Base-by-base conservation (phyloP, 2,797 vertebrate species). In the Karalla daura region DNA sequence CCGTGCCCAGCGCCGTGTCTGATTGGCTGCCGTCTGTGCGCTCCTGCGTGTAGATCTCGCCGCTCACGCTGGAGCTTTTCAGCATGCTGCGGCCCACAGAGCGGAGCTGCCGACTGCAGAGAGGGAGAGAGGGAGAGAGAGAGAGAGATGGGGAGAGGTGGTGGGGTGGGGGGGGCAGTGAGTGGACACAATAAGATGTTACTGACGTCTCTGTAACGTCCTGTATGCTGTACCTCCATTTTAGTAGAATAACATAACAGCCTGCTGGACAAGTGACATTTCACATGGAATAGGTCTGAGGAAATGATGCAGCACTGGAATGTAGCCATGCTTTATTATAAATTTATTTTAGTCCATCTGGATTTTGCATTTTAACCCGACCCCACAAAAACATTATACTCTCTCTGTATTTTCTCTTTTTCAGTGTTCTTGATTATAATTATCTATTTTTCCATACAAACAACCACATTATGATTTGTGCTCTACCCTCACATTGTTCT, bases 11-110 rank as follows among this genome's bases (percentile, higher is more conserved):
- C 6, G 97, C 97, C 0, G 98, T 99, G 91, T 99, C 98, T 0
- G 98, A 99, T 80, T 99, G 98, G 88, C 98, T 99, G 86, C 98
- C 98, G 0, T 99, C 98, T 5, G 95, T 97, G 78, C 95, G 95
- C 85, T 98, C 98, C 88, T 96, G 92, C 13, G 94, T 93, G 87
- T 97, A 99, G 53, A 99, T 97, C 87, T 99, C 96, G 23, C 96
- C 96, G 41, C 96, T 97, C 76, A 98, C 93, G 28, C 97, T 99
- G 90, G 96, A 98, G 94, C 98, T 98, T 93, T 98, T 98, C 61
- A 91, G 91, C 93, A 99, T 96, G 88, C 74, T 95, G 89, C 95
- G 95, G 86, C 97, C 96, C 65, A 95, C 94, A 25, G 94, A 93
- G 25, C 95, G 95, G 90, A 98, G 93, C 89, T 96, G 95, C 88